Conservation (phyloP, 2,797 vertebrate genomes). For the Ptychobarbus kaznakovi region DNA sequence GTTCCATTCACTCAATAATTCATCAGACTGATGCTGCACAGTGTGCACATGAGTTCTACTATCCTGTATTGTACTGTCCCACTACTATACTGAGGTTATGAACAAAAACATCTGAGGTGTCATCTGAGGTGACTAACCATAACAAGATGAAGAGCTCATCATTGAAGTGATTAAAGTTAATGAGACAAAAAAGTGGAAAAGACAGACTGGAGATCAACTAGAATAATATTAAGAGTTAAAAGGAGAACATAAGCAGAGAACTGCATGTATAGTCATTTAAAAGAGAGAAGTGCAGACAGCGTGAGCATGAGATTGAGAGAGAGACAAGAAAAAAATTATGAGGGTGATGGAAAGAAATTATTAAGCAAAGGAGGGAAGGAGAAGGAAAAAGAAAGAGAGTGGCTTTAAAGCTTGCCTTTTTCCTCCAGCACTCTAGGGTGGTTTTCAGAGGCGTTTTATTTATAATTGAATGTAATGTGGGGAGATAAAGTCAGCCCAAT, state of each 20-base stretch:
- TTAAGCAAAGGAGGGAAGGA: conserved; percentile 3
- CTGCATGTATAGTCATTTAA: not conserved
- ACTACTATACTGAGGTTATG: conserved; percentile 7
- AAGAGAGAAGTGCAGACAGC: conserved; percentile 7
- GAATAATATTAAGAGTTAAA: conserved; percentile 20
- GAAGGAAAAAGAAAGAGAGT: conserved; percentile 45
- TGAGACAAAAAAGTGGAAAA: not conserved
- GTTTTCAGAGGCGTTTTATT: conserved; percentile 75
- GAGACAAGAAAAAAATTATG: not conserved
- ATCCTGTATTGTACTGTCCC: conserved; percentile 1
- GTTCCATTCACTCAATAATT: conserved; percentile 30
- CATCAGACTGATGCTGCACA: conserved; percentile 12
- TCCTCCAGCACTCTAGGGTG: conserved; percentile 71
- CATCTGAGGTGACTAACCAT: conserved; percentile 26
- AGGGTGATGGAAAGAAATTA: conserved; percentile 3
- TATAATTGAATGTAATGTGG: conserved; percentile 80
- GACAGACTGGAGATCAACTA: conserved; percentile 29
- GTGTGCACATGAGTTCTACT: not conserved
- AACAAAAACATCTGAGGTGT: not conserved
- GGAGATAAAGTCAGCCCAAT: conserved; percentile 72
- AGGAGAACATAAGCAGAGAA: conserved; percentile 13
- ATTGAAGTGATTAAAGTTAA: conserved; percentile 21
- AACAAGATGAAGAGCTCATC: conserved; percentile 12
- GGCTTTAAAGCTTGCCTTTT: conserved; percentile 66
- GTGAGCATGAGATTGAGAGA: conserved; percentile 17